Conservation (phyloP, 2,888 invertebrate species). For the Lochmaea crataegi region DNA sequence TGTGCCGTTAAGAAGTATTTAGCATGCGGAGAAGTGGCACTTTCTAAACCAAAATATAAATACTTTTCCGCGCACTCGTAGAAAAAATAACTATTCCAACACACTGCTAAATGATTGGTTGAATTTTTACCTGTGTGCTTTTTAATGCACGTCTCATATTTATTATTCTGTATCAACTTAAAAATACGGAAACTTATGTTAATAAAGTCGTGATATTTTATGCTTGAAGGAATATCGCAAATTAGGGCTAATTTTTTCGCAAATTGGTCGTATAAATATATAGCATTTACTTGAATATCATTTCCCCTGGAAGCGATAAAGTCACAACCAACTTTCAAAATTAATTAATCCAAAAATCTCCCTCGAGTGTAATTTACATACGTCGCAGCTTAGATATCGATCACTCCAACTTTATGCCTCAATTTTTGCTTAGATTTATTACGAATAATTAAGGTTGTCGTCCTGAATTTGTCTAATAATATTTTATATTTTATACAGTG, state of each 20-base stretch:
- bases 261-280: conserved; percentile 12
- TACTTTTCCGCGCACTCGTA: no score
- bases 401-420: neutral
- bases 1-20: no score
- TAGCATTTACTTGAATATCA: conserved; percentile 3
- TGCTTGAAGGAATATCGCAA: neutral
- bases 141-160: no score
- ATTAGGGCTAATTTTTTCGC: neutral
- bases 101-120: no score
- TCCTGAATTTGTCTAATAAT: no score
- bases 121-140: no score
- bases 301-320: conserved; percentile 11
- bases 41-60: no score
- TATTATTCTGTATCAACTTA: no score
- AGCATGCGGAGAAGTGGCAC: no score
- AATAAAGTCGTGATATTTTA: neutral
- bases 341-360: conserved; percentile 13
- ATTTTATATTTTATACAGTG: no score
- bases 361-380: conserved; percentile 2
- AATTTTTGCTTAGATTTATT: neutral
- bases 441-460: neutral
- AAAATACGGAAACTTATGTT: neutral
- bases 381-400: conserved; percentile 6
- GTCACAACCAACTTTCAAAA: conserved; percentile 9
- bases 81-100: no score